Base-by-base conservation (phyloP, 2,888 invertebrate genomes). In the Pseudeuparius sepicola region DNA sequence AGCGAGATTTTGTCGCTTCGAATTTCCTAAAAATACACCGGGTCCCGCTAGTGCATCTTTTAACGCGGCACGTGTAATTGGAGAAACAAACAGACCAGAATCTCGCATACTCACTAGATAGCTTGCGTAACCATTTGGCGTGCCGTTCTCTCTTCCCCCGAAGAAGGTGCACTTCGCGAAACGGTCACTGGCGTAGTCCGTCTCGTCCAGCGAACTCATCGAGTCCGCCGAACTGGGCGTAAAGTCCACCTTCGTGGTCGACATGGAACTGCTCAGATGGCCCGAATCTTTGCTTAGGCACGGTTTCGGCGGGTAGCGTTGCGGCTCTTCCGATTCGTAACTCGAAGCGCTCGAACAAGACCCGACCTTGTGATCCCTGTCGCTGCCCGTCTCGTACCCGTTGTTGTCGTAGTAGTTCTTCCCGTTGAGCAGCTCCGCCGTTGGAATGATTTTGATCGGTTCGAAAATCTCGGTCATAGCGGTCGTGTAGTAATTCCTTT, bases 391-490 rank as follows among this genome's bases (percentile, higher is more conserved):
- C 36, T 59, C 59, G 46, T 58, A 59, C 20, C 20, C 60, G 41
- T 60, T 60, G 35, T 55, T 53, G 40, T 57, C 54, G 39, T 53
- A 52, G 29, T 46, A 54, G 43, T 54, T 59, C 39, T 55, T 51
- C 16, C 54, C 55, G 42, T 58, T 58, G 5, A 53, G 37, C 38
- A 62, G 44, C 36, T 61, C 60, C 3, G 59, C 49, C 3, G 55
- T 55, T 3, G 61, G 61, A 33, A 62, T 53, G 17, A 63, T 56
- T 46, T 59, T 60, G 27, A 63, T 56, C 24, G 77, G 77, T 53
- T 76, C 75, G 71, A 75, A 77, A 42, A 76, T 68, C 57, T 78
- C 78, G 42, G 73, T 73, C 31, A 75, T 72, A 29, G 73, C 70
- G 49, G 73, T 77, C 28, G 73, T 71, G 56, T 77, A 79, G 50